Evolutionary conservation across 1,140 invertebrate species (phyloP).

Genomic region (Metopolophium dirhodum): DNA sequence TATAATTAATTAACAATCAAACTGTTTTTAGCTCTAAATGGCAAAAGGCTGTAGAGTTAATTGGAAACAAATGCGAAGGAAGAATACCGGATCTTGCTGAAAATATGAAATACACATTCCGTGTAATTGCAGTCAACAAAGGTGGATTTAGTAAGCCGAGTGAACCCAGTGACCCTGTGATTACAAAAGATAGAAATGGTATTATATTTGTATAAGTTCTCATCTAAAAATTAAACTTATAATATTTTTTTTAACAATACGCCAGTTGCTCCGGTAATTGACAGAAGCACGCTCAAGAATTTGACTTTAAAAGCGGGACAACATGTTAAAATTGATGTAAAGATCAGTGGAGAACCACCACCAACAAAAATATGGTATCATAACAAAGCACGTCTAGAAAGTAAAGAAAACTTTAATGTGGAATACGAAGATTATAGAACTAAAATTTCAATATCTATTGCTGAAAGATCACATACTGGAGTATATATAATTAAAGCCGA

Average conservation of each 20-base stretch:
- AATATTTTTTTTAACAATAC: background rate
- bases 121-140: conserved; percentile 94
- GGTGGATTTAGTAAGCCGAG: conserved; percentile 92
- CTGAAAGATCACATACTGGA: conserved; percentile 77
- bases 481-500: conserved; percentile 86
- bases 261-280: conserved; percentile 86
- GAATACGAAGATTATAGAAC: conserved; percentile 86
- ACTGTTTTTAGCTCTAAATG: conserved; percentile 74
- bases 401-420: conserved; percentile 74
- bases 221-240: too few relatives aligned
- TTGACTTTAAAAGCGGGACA: conserved; percentile 87
- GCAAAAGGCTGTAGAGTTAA: conserved; percentile 86
- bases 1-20: background rate
- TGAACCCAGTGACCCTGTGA: conserved; percentile 79
- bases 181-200: conserved; percentile 85
- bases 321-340: conserved; percentile 83
- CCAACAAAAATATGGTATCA: conserved; percentile 84
- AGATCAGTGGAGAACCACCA: conserved; percentile 88
- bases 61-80: conserved; percentile 82
- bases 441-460: conserved; percentile 77
- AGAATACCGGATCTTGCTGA: conserved; percentile 88
- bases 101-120: conserved; percentile 95
- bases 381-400: conserved; percentile 77
- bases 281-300: conserved; percentile 85
- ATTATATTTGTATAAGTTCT: conserved; percentile 60